These are phyloP conservation scores for Lepidocyrtinus sp. DNA, from an alignment of 2,888 invertebrate species.

Conservation along the genomic window DNA sequence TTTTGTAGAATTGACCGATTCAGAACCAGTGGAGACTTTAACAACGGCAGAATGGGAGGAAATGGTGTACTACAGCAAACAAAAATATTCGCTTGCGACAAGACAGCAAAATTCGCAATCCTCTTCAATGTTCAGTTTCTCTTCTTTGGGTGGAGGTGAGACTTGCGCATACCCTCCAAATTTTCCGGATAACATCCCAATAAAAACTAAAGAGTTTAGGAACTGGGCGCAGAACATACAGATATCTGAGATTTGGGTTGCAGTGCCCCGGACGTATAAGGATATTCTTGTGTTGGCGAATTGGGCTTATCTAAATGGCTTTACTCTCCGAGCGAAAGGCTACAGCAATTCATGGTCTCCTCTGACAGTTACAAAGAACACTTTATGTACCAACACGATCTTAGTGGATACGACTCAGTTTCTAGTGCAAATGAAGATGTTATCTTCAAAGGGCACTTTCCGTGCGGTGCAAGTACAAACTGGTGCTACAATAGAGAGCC, in stretches of 20 bases:
- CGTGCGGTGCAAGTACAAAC: constrained; percentile 49
- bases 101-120: background rate
- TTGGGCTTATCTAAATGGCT: constrained; percentile 55
- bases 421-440: constrained; percentile 50
- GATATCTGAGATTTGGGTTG: constrained; percentile 32
- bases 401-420: constrained; percentile 53
- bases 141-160: background rate
- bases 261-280: constrained; percentile 24
- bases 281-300: constrained; percentile 52
- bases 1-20: background rate
- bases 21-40: background rate
- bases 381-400: constrained; percentile 38
- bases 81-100: no score
- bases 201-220: constrained; percentile 14
- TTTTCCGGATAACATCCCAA: constrained; percentile 36
- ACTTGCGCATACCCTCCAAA: constrained; percentile 31
- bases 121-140: background rate
- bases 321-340: constrained; percentile 44
- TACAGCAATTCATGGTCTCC: constrained; percentile 54
- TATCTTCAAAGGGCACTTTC: constrained; percentile 15
- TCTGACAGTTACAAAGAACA: constrained; percentile 29
- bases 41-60: background rate
- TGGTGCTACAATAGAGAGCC: constrained; percentile 51
- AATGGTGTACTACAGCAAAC: background rate
- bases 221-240: constrained; percentile 47